These are phyloP conservation scores for Coecobrya sp. DNA, from an alignment of 2,888 invertebrate species.

Conservation along the genomic window DNA sequence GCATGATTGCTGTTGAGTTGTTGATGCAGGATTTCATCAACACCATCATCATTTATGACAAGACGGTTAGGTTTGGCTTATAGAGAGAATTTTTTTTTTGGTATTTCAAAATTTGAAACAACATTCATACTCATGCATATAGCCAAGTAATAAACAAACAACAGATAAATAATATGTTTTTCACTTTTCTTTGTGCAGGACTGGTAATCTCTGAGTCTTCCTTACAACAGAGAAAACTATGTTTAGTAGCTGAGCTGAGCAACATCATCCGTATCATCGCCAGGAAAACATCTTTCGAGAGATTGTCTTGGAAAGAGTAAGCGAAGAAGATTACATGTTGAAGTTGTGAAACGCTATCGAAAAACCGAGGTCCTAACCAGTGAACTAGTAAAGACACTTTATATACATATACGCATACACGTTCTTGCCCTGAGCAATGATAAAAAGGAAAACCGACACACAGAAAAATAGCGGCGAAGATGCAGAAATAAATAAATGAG, in stretches of 20 bases:
- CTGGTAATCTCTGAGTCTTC: constrained; percentile 37
- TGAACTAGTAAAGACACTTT: neutral
- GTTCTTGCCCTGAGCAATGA: neutral
- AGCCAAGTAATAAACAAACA: neutral
- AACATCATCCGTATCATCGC: neutral
- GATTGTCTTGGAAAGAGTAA: neutral
- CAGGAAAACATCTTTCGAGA: neutral
- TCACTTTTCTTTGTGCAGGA: constrained; percentile 26
- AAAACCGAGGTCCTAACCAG: neutral
- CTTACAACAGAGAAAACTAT: neutral
- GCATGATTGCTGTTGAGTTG: neutral
- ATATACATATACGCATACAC: neutral
- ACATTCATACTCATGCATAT: too few relatives aligned
- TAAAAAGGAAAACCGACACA: neutral
- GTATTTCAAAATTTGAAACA: too few relatives aligned
- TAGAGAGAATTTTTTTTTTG: neutral
- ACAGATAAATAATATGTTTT: neutral
- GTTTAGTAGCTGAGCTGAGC: neutral
- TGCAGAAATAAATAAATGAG: constrained; percentile 9
- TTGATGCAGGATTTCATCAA: neutral
- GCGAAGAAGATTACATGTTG: neutral
- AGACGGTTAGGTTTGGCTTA: neutral
- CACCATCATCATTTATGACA: neutral
- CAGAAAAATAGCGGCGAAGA: neutral
- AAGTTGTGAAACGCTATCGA: neutral